These are phyloP conservation scores for Siphlonurus alternatus DNA, from an alignment of 2,888 invertebrate species.

Conservation along the genomic window DNA sequence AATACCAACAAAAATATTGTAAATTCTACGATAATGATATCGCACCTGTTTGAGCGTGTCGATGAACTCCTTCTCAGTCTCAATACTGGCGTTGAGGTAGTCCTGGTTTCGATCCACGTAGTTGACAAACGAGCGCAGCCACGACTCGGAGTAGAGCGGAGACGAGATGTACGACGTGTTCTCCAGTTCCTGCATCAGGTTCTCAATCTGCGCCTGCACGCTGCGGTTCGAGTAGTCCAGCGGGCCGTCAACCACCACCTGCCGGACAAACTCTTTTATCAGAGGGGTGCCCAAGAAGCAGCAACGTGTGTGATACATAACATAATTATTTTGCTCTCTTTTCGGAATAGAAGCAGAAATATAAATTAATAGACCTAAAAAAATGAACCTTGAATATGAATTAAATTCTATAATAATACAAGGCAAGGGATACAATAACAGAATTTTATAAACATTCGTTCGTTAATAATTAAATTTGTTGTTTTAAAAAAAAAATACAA, in stretches of 20 bases:
- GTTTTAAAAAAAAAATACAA: too few species aligned
- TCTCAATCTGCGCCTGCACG: constrained; percentile 62
- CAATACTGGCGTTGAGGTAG: constrained; percentile 57
- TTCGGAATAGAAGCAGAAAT: too few species aligned
- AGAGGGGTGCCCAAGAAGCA: too few species aligned
- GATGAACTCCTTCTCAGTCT: constrained; percentile 54
- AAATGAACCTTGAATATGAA: too few species aligned
- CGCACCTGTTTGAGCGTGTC: constrained; percentile 53
- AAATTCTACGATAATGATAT: background rate
- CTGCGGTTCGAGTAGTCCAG: constrained; percentile 66
- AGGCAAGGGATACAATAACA: too few species aligned
- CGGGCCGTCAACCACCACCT: constrained; percentile 66
- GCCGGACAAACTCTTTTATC: too few species aligned
- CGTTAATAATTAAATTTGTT: too few species aligned
- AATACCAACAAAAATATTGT: background rate
- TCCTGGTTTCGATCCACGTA: constrained; percentile 59
- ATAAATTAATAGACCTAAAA: too few species aligned
- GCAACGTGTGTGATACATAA: too few species aligned
- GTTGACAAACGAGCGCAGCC: constrained; percentile 66
- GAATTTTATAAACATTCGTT: too few species aligned
- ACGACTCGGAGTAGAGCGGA: constrained; percentile 71
- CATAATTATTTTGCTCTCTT: too few species aligned
- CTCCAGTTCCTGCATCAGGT: constrained; percentile 57
- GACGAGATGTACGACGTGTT: constrained; percentile 62
- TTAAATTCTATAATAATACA: too few species aligned